Evolutionary conservation across 1,140 invertebrate species (phyloP).

Genomic region (Parasteatoda tepidariorum): DNA sequence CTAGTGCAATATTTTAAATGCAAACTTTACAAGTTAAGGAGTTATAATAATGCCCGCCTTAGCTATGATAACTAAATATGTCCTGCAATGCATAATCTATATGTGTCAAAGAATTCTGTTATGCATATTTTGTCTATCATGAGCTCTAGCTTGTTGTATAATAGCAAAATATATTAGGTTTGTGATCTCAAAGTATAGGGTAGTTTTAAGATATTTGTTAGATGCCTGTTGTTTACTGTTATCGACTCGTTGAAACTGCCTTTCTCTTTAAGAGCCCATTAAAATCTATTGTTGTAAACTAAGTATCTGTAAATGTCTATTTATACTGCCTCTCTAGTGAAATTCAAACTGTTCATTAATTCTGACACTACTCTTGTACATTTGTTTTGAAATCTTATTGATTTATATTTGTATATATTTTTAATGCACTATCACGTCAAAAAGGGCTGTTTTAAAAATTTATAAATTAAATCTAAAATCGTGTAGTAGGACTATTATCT

Average conservation of each 20-base stretch:
- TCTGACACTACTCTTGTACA: no score
- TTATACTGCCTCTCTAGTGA: no score
- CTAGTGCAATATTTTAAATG: no score
- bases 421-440: no score
- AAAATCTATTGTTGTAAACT: background rate
- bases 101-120: background rate
- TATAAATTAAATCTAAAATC: no score
- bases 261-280: slow-evolving; percentile 38
- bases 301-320: background rate
- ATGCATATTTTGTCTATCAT: slow-evolving; percentile 5
- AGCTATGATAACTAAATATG: background rate
- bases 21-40: no score
- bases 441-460: no score
- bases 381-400: no score
- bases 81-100: background rate
- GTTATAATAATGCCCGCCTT: slow-evolving; percentile 31
- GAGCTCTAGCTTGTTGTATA: slow-evolving; percentile 6
- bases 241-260: slow-evolving; percentile 19
- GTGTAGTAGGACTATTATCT: no score
- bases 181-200: slow-evolving; percentile 7
- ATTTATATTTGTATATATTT: no score
- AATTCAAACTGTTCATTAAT: no score
- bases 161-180: background rate
- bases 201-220: background rate
- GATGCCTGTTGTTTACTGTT: background rate